Conservation (phyloP, 2,888 invertebrate species). For the Metellina segmentata region DNA sequence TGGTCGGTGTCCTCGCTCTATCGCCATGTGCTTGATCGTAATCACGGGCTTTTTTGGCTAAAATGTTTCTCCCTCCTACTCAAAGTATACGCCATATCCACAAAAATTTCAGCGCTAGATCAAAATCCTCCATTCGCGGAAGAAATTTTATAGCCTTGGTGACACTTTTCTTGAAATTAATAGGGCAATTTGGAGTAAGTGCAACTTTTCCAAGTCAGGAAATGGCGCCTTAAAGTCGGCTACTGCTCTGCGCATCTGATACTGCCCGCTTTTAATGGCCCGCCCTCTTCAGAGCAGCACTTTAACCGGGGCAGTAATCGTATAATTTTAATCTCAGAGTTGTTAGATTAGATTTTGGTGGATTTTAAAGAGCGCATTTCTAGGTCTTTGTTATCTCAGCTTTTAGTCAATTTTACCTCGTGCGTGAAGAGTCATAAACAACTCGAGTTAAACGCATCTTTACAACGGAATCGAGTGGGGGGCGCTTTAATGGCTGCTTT, state of each 20-base stretch:
- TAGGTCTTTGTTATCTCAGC: constrained; percentile 44
- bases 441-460: constrained; percentile 22
- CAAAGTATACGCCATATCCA: constrained; percentile 51
- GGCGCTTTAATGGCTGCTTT: not conserved
- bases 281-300: constrained; percentile 42
- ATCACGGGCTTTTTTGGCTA: constrained; percentile 30
- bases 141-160: constrained; percentile 70
- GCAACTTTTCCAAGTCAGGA: constrained; percentile 65
- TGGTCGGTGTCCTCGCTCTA: not conserved
- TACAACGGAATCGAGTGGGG: not conserved
- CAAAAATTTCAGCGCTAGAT: constrained; percentile 62
- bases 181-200: constrained; percentile 69
- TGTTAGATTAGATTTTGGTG: constrained; percentile 68
- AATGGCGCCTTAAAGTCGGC: constrained; percentile 59
- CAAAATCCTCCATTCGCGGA: constrained; percentile 59
- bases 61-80: constrained; percentile 40
- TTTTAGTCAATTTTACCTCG: constrained; percentile 22
- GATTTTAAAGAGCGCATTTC: constrained; percentile 54
- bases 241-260: constrained; percentile 68
- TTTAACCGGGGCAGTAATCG: constrained; percentile 48
- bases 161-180: constrained; percentile 74
- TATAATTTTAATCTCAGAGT: constrained; percentile 68
- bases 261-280: constrained; percentile 62
- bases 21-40: not conserved
- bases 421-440: constrained; percentile 18